Base-by-base conservation (phyloP, 2,113 vertebrate species). In the Xiphophorus couchianus region DNA sequence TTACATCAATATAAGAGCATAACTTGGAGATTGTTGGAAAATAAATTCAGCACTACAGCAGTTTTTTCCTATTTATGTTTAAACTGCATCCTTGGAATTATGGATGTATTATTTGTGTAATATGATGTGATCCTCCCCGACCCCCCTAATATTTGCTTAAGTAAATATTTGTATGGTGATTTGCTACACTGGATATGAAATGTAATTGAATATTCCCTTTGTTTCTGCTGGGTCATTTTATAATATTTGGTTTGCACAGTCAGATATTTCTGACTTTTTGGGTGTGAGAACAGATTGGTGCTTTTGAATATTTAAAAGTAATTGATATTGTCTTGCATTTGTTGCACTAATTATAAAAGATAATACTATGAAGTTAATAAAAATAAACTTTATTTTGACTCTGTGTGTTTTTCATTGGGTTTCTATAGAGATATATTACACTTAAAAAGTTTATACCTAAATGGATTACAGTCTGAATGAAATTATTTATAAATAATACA, bases 341-440 rank as follows among this genome's bases (percentile, higher is more conserved):
- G 6, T 30, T 78, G 63, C 22, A 73, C 63, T 70, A 71, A 68
- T 4, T 33, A 9, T 39, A 31, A 39, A 66, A 62, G 12, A 27
- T 71, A 74, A 8, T 61, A 85, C 78, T 82, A 66, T 80, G 60
- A 58, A 91, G 77, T 86, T 76, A 87, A 89, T 27, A 5, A 0
- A 48, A 74, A 71, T 71, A 28, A 75, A 27, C 5, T 54, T 48
- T 1, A 3, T 5, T 27, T 68, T 66, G 11, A 67, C 33, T 66
- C 13, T 31, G 7, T 58, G 48, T 54, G 72, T 72, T 67, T 62
- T 65, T 35, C 25, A 37, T 27, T 66, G 31, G 30, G 19, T 31
- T 33, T 33, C 4, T 10, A 10, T 13, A 33, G 5, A 63, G 7
- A 5, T 62, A 19, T 7, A 3, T 63, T 9, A 1, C 3, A 5